phyloP scores from a whole-genome alignment of 37 sponge, comb jelly and placozoan species.

The Cliona cf. orientalis region DNA sequence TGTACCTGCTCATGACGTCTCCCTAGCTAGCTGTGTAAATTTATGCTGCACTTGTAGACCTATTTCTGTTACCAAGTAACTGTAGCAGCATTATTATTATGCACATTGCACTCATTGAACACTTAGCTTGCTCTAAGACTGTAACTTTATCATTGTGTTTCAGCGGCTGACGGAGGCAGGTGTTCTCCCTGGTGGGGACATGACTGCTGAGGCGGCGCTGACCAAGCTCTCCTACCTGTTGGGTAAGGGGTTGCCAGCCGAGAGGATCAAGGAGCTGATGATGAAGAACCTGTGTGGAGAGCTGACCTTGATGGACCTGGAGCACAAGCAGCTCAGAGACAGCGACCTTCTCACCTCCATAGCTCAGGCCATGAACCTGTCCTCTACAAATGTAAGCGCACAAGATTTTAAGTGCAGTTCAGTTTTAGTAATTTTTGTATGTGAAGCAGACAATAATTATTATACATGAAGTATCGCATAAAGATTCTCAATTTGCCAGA shows the following conservation, averaged over 20 bases:
- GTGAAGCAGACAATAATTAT: background rate
- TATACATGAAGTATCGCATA: background rate
- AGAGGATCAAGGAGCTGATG: constrained; percentile 62
- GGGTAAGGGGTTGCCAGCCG: constrained; percentile 34
- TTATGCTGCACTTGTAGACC: too few species aligned
- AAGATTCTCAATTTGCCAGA: background rate
- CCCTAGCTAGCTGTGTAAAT: too few species aligned
- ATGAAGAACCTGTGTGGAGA: constrained; percentile 75
- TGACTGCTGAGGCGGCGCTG: constrained; percentile 98
- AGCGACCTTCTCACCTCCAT: constrained; percentile 39
- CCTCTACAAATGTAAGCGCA: constrained; percentile 58
- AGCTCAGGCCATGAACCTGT: constrained; percentile 42
- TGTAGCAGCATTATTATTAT: too few species aligned
- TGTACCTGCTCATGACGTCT: too few species aligned
- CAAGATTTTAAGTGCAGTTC: background rate
- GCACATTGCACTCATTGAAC: too few species aligned
- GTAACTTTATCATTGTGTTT: too few species aligned
- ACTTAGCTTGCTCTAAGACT: too few species aligned
- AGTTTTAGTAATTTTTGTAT: background rate
- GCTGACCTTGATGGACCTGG: constrained; percentile 53
- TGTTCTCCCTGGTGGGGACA: constrained; percentile 92
- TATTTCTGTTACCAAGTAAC: too few species aligned
- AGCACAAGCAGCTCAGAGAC: constrained; percentile 5
- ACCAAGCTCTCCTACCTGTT: constrained; percentile 93
- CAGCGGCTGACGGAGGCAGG: constrained; percentile 82